Percentiles rank a stretch among this genome's conserved stretches.
Evolutionary conservation across 2,113 vertebrate genomes (phyloP).

Genomic region (Jacana jacana): DNA sequence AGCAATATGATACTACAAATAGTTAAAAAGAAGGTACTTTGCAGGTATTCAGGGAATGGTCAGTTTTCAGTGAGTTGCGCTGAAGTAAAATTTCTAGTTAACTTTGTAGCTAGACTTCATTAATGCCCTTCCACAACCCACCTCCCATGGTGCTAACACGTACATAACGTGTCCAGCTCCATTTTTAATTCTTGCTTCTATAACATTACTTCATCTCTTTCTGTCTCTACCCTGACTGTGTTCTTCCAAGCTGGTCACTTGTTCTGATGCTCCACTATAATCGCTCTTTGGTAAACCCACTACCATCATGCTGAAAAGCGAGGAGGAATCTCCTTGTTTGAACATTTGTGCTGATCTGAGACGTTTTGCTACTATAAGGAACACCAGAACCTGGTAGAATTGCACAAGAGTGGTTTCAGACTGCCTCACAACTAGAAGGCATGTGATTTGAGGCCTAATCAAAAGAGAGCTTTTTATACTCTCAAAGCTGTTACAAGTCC

Average conservation of each 20-base stretch:
- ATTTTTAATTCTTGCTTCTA: not conserved
- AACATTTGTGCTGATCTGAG: not conserved
- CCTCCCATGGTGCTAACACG: not conserved
- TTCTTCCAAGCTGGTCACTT: not conserved
- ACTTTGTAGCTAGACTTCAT: not conserved
- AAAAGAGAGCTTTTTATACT: not conserved
- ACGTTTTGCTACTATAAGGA: not conserved
- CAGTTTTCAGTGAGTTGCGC: not conserved
- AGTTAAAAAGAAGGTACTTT: not conserved
- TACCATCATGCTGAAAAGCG: not conserved
- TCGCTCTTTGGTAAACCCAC: not conserved
- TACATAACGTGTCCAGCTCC: rapidly evolving
- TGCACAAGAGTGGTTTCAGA: not conserved
- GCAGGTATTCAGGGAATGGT: not conserved
- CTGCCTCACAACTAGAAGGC: not conserved
- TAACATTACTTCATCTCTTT: not conserved
- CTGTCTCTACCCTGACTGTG: rapidly evolving
- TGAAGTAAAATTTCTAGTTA: not conserved
- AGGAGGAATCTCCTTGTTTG: not conserved
- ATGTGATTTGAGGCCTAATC: not conserved
- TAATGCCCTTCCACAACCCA: not conserved
- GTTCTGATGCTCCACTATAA: not conserved
- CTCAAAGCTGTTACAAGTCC: not conserved
- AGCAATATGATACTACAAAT: too few relatives aligned
- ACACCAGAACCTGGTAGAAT: not conserved